phyloP scores from a whole-genome alignment of 1,140 invertebrate species.

The Holotrichia oblita region DNA sequence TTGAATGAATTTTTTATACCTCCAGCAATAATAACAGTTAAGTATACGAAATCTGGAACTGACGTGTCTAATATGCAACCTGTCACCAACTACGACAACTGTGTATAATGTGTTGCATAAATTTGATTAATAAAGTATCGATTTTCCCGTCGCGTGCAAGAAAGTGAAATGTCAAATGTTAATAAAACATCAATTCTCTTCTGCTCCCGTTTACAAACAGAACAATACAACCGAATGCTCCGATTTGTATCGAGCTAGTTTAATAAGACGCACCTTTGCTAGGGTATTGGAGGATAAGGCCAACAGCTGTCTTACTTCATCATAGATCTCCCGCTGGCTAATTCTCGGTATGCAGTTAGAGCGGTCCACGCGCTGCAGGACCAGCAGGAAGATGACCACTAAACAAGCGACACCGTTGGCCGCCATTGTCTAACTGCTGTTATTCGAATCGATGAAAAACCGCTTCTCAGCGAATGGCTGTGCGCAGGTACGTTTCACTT shows the following conservation, averaged over 20 bases:
- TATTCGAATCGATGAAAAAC: slow-evolving; percentile 16
- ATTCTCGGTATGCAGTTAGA: slow-evolving; percentile 22
- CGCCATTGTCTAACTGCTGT: slow-evolving; percentile 31
- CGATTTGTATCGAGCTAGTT: not conserved
- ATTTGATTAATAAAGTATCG: not conserved
- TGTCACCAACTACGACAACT: not conserved
- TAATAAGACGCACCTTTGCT: slow-evolving; percentile 9
- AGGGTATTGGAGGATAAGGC: slow-evolving; percentile 42
- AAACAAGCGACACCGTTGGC: slow-evolving; percentile 25
- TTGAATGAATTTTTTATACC: too few relatives aligned
- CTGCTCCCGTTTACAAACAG: not conserved
- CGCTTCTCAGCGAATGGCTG: slow-evolving; percentile 18
- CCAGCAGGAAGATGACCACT: not conserved
- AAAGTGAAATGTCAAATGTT: not conserved
- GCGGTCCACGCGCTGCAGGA: not conserved
- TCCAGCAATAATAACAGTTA: too few relatives aligned
- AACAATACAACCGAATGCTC: not conserved
- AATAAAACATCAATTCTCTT: not conserved
- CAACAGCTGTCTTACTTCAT: slow-evolving; percentile 48
- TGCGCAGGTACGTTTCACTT: slow-evolving; percentile 31
- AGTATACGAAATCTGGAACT: too few relatives aligned
- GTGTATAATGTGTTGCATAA: slow-evolving; percentile 5
- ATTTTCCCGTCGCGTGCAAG: not conserved
- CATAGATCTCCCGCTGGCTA: slow-evolving; percentile 43
- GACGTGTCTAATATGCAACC: not conserved